Evolutionary conservation across 1,140 invertebrate genomes (phyloP), one percentile per base, ranked within the genome.

Genomic region (Onthophagus taurus): DNA sequence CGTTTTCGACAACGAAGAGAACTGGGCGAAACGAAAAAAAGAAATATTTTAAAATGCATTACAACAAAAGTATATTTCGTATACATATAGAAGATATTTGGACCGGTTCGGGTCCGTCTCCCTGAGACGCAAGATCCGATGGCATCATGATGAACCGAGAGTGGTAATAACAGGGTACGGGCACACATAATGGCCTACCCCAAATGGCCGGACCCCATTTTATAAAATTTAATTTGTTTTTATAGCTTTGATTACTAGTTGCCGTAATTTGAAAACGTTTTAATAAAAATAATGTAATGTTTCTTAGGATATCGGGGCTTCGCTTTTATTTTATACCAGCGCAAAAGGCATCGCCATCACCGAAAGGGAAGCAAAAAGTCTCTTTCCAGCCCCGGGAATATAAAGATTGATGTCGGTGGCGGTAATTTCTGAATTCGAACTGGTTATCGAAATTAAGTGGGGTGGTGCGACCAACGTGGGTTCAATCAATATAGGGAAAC

Each of bases 171-270:
- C 53, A 61, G 59, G 59, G 53, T 61, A 54, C 50, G 47, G 51
- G 48, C 50, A 52, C 47, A 53, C 49, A 55, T 61, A 59, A 61
- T 61, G 55, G 59, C 55, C 53, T 59, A 55, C 57, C 57, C 57
- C 57, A 61, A 61, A 59, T 54, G 52, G 53, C 54, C 50, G 55
- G 51, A 52, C 55, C 53, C 59, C 57, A 60, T 60, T 61, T 59
- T 59, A 61, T 51, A 52, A 57, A 55, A 61, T 63, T 63, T 63
- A 63, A 63, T 63, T 63, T 63, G 60, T 63, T 63, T 63, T 63
- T 63, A 63, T 63, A 61, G 60, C 59, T 63, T 61, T 63, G 59
- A 63, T 63, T 63, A 63, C 59, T 48, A 53, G 50, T 60, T 44
- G 58, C 56, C 55, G 59, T 61, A 60, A 61, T 61, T 60, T 59